phyloP scores from a whole-genome alignment of 2,113 vertebrate genomes.

The Parus major region DNA sequence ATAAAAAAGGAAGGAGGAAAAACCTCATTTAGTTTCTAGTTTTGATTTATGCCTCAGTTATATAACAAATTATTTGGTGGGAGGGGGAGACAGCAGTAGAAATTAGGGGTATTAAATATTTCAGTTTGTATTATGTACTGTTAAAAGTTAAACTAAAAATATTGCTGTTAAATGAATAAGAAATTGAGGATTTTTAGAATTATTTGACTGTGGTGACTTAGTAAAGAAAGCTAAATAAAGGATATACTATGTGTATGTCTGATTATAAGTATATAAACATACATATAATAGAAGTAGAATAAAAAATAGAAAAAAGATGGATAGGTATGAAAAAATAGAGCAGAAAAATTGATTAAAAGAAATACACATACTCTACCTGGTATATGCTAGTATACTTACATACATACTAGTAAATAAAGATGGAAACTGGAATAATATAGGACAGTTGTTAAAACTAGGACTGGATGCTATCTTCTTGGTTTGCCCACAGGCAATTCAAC shows the following conservation, averaged over 20 bases:
- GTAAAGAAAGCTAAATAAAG: not conserved
- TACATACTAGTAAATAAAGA: not conserved
- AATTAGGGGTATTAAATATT: not conserved
- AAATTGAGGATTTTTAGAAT: not conserved
- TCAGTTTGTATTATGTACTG: not conserved
- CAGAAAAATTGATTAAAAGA: not conserved
- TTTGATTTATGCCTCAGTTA: not conserved
- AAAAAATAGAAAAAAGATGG: not conserved
- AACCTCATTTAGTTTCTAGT: not conserved
- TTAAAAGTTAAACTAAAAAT: not conserved
- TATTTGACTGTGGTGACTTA: not conserved
- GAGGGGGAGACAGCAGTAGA: not conserved
- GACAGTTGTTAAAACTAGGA: not conserved
- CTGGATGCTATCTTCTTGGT: not conserved
- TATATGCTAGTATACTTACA: not conserved
- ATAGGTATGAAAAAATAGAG: not conserved
- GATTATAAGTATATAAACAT: not conserved
- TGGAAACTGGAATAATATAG: not conserved
- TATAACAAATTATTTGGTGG: not conserved
- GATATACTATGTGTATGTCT: not conserved
- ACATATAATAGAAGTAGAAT: not conserved
- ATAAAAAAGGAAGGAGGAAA: not conserved
- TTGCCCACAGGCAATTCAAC: not conserved
- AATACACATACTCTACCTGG: not conserved
- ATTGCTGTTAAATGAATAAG: not conserved